phyloP scores from a whole-genome alignment of 2,888 invertebrate genomes.

The Nomada goodeniana region DNA sequence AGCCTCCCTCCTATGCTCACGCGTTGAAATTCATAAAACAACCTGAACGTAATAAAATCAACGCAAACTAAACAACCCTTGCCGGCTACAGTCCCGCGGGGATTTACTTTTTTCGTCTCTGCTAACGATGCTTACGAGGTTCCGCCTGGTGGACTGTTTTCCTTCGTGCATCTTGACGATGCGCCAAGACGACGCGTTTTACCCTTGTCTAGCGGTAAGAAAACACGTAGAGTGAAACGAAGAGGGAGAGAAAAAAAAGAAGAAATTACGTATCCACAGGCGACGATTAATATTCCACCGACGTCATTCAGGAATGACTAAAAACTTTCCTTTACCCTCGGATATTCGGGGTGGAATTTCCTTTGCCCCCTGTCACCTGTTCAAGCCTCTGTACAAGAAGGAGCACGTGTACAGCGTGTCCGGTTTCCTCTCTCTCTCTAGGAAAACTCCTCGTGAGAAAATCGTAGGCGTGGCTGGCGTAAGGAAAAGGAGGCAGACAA shows the following conservation, averaged over 20 bases:
- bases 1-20: too few species aligned
- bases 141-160: conserved; percentile 29
- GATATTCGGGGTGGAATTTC: conserved; percentile 4
- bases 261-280: conserved; percentile 36
- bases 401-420: neutral
- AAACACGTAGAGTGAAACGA: conserved; percentile 20
- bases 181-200: conserved; percentile 6
- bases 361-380: conserved; percentile 32
- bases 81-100: neutral
- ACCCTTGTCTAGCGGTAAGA: conserved; percentile 9
- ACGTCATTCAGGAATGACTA: neutral
- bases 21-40: neutral
- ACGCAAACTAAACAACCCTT: neutral
- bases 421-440: conserved; percentile 2
- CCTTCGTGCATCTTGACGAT: conserved; percentile 29
- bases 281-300: conserved; percentile 42
- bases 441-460: neutral
- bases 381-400: neutral
- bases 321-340: neutral
- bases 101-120: conserved; percentile 28
- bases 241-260: neutral
- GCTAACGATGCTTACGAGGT: conserved; percentile 14
- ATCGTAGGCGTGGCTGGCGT: neutral
- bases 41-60: neutral
- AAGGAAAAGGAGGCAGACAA: neutral